phyloP scores from a whole-genome alignment of 2,113 vertebrate species.

The Pedionomus torquatus region DNA sequence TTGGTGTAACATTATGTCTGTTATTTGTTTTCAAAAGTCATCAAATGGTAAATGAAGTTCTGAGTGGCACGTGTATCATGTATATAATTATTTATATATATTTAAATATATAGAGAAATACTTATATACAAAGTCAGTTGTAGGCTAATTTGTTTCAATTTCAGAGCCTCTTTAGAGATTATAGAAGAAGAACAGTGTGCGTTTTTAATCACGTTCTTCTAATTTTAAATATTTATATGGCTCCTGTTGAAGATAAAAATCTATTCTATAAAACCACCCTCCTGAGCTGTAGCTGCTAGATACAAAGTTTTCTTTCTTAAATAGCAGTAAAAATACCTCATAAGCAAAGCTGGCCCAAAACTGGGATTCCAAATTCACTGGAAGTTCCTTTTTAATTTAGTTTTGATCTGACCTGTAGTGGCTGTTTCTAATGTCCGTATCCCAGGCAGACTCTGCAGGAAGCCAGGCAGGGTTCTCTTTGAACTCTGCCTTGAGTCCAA shows the following conservation, averaged over 20 bases:
- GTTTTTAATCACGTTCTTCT: background rate
- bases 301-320: background rate
- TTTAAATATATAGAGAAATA: background rate
- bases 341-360: background rate
- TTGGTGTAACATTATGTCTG: background rate
- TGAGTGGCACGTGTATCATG: background rate
- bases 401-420: slow-evolving; percentile 29
- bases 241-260: background rate
- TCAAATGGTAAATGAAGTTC: background rate
- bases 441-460: slow-evolving; percentile 46
- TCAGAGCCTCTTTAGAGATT: background rate
- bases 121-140: background rate
- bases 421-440: slow-evolving; percentile 52
- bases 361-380: background rate
- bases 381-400: slow-evolving; percentile 28
- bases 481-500: slow-evolving; percentile 51
- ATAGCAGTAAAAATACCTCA: background rate
- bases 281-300: background rate
- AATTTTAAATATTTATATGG: background rate
- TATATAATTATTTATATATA: background rate
- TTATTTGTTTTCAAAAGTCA: background rate
- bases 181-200: background rate
- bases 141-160: background rate
- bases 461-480: slow-evolving; percentile 49
- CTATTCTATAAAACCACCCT: background rate